Evolutionary conservation across 2,888 invertebrate genomes (phyloP).

Genomic region (Iphiclides podalirius): DNA sequence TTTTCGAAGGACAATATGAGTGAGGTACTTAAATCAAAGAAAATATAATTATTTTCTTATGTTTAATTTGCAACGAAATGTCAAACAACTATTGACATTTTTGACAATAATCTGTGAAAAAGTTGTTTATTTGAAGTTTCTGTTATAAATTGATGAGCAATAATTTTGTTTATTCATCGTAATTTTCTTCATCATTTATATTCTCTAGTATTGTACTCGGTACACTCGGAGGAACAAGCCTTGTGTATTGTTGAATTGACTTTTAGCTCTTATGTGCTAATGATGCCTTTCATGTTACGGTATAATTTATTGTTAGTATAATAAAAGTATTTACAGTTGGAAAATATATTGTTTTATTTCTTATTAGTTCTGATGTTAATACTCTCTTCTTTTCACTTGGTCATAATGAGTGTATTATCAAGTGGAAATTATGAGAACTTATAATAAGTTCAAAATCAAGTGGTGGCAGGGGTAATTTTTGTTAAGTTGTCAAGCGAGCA

Average conservation of each 20-base stretch:
- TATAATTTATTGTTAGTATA: constrained; percentile 23
- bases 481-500: no score
- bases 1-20: background rate
- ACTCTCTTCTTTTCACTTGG: no score
- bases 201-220: constrained; percentile 9
- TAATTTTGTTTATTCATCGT: background rate
- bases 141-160: constrained; percentile 12
- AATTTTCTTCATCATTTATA: background rate
- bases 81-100: constrained; percentile 29
- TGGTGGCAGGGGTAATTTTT: no score
- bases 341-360: constrained; percentile 8
- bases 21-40: constrained; percentile 39
- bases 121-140: background rate
- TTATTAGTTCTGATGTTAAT: background rate
- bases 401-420: no score
- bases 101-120: background rate
- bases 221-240: constrained; percentile 3
- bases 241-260: background rate
- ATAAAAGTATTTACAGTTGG: constrained; percentile 18
- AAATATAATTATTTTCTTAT: no score
- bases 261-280: constrained; percentile 1
- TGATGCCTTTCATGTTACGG: constrained; percentile 4
- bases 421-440: no score
- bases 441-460: no score
- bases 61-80: no score